Evolutionary conservation across 2,113 vertebrate species (phyloP), one percentile per base, ranked within the genome.

Genomic region (Piaya cayana): DNA sequence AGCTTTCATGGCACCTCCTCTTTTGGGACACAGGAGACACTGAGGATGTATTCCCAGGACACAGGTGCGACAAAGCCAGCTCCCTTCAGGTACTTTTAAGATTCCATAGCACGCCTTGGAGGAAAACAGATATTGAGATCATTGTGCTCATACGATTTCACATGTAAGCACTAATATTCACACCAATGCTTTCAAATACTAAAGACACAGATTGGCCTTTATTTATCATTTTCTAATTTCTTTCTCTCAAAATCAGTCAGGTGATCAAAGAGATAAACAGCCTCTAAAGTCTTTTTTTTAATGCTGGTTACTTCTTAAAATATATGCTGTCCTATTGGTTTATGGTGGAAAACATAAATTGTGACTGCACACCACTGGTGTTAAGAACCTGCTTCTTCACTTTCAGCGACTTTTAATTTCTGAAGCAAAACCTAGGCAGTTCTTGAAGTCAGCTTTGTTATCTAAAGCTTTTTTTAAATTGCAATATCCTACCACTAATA

Each of bases 1-100:
- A 5, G 99, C 98, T 97, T 99, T 99, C 99, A 99, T 99, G 64
- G 99, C 99, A 6, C 99, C 99, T 47, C 99, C 99, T 96, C 98
- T 99, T 96, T 99, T 99, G 64, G 99, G 99, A 97, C 99, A 99
- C 88, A 99, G 97, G 27, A 99, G 97, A 94, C 99, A 99, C 93
- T 99, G 99, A 3, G 99, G 99, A 96, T 98, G 97, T 95, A 99
- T 98, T 95, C 98, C 98, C 60, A 99, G 96, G 42, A 99, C 99
- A 4, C 99, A 99, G 22, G 99, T 98, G 68, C 99, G 98, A 90
- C 99, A 99, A 69, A 99, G 97, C 99, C 99, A 99, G 97, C 99
- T 99, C n/a, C 99, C 99, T 95, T 99, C 98, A 2, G 99, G 99
- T 75, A 99, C 98, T 94, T 99, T 99, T 70, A 99, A 97, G 27